Base-by-base conservation (phyloP, 2,797 vertebrate genomes). In the Coranthus polyacanthus region DNA sequence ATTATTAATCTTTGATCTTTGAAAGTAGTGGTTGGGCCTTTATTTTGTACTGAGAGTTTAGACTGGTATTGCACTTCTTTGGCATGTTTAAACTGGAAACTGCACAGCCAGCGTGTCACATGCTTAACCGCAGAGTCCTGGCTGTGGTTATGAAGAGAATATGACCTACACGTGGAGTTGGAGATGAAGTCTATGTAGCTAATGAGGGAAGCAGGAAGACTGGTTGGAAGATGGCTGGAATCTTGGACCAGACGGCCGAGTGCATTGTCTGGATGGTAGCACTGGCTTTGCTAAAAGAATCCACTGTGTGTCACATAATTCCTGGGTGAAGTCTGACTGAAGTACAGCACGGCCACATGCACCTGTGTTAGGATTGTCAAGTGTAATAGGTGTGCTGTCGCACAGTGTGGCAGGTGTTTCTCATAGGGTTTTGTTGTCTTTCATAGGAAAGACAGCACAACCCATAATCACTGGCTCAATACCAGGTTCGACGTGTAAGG, bases 391-490 rank as follows among this genome's bases (percentile, higher is more conserved):
- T 50, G n/a, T 58, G 47, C 21, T 2, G 34, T 58, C 34, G 29
- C 53, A 17, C 29, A 32, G 7, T 9, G 9, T 32, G 9, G n/a
- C n/a, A n/a, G n/a, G n/a, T n/a, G n/a, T n/a, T n/a, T n/a, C n/a
- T n/a, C n/a, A n/a, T n/a, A n/a, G n/a, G n/a, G n/a, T n/a, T n/a
- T n/a, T n/a, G n/a, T n/a, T n/a, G n/a, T n/a, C n/a, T n/a, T n/a
- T n/a, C n/a, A 32, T 32, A 9, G 29, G 10, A 26, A 32, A 32
- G 92, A 92, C 89, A 93, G 90, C 20, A 76, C 62, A 47, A 88
- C 92, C 91, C 93, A 92, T 89, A 89, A 58, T 93, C 9, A 32
- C 29, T 9, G 65, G 94, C 90, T 92, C 55, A 90, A 81, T 45
- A 36, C 16, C 69, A 65, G 77, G 83, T 88, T 84, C 78, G 87